A percentile compares a stretch with the other conserved stretches of the same genome.
Conservation (phyloP, 2,797 vertebrate species). For the Acrocephalus scirpaceus region DNA sequence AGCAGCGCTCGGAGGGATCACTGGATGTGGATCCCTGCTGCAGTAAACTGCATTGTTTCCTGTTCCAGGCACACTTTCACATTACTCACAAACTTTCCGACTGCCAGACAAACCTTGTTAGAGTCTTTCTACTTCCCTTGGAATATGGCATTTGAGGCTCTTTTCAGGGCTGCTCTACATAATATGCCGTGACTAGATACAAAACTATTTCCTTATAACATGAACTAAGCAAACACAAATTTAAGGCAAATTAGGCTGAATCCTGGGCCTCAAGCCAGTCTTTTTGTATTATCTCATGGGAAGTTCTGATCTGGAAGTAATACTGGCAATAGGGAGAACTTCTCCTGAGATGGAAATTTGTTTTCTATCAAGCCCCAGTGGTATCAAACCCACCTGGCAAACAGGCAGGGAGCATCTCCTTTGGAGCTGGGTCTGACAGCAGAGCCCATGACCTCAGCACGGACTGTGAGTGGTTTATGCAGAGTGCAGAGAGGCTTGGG, state of each 20-base stretch:
- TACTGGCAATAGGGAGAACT: not conserved
- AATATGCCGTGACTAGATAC: not conserved
- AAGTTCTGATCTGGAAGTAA: not conserved
- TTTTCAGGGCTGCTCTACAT: not conserved
- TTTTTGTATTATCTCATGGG: not conserved
- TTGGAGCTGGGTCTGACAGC: not conserved
- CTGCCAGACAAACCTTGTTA: conserved; percentile 22
- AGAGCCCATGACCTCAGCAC: not conserved
- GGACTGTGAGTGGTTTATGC: not conserved
- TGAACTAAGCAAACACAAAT: not conserved
- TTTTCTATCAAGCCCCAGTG: not conserved
- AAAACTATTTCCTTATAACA: conserved; percentile 19
- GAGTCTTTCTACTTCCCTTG: not conserved
- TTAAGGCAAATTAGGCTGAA: not conserved
- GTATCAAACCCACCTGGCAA: conserved; percentile 9
- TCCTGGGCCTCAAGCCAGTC: not conserved
- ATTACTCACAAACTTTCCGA: not conserved
- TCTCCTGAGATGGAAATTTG: not conserved
- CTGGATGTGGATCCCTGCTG: not conserved
- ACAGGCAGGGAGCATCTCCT: not conserved
- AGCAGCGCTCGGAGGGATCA: conserved; percentile 12
- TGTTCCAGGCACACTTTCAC: not conserved
- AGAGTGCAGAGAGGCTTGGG: not conserved
- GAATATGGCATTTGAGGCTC: not conserved
- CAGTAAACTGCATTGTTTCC: not conserved